Percentiles rank a stretch among this genome's conserved stretches.
phyloP scores from a whole-genome alignment of 1,140 invertebrate species.

The Lepidurus couesii region DNA sequence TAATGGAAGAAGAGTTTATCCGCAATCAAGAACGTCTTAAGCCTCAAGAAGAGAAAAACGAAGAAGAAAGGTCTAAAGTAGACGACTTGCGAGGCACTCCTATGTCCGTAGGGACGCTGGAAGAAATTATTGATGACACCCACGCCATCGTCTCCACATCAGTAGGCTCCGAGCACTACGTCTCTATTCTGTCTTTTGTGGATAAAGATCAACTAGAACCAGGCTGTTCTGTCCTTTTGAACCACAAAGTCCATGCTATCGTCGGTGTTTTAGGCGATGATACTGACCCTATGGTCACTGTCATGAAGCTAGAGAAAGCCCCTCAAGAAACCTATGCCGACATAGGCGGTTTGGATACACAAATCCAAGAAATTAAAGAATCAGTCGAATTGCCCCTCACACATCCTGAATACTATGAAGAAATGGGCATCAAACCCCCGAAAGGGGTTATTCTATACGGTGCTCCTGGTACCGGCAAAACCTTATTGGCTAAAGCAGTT shows the following conservation, averaged over 20 bases:
- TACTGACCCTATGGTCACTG: slow-evolving; percentile 99
- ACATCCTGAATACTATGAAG: slow-evolving; percentile 99
- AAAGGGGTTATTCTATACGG: slow-evolving; percentile 99
- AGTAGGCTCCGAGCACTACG: slow-evolving; percentile 99
- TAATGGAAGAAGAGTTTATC: slow-evolving; percentile 99
- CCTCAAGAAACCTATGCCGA: slow-evolving; percentile 99
- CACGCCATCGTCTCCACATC: slow-evolving; percentile 99
- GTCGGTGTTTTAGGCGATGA: slow-evolving; percentile 98
- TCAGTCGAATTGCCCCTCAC: slow-evolving; percentile 97
- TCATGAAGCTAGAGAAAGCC: slow-evolving; percentile 99
- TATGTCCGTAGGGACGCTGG: slow-evolving; percentile 99
- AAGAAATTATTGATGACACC: slow-evolving; percentile 99
- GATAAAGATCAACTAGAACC: slow-evolving; percentile 99
- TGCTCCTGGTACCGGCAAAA: slow-evolving; percentile 95
- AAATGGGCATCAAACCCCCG: slow-evolving; percentile 99
- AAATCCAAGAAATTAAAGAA: slow-evolving; percentile 99
- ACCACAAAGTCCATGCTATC: slow-evolving; percentile 98
- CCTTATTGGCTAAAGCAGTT: slow-evolving; percentile 95
- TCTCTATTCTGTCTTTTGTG: slow-evolving; percentile 98
- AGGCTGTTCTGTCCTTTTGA: slow-evolving; percentile 95
- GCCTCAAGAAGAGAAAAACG: slow-evolving; percentile 83
- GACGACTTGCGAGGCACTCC: slow-evolving; percentile 98
- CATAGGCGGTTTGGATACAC: slow-evolving; percentile 97
- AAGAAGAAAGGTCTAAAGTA: slow-evolving; percentile 69
- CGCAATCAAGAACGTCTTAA: slow-evolving; percentile 96